Evolutionary conservation across 1,140 invertebrate genomes (phyloP), one percentile per base, ranked within the genome.

Genomic region (Eriosoma lanigerum): DNA sequence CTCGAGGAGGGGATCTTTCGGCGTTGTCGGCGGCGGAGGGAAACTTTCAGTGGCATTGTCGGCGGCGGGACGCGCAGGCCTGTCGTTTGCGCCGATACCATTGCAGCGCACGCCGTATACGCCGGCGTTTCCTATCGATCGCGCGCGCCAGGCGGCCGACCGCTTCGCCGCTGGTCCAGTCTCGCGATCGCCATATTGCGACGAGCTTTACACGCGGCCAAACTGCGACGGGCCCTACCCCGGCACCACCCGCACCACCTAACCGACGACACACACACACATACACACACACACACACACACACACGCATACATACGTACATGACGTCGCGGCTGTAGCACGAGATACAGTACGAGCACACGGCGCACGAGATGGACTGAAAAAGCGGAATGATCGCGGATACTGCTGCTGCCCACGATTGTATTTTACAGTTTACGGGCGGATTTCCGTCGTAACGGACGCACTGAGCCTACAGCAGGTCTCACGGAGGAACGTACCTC

Each of bases 131-230:
- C 72, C 52, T 76, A 60, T 76, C 66, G 66, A 76, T 76, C 73
- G 73, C 29, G 52, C 73, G 72, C 50, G 50, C 72, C 72, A 56
- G 50, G 72, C 73, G 73, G 54, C 52, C 52, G 29, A 38, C 73
- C 54, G 29, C 54, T 46, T 19, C 44, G 44, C 66, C 73, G 73
- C 54, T 44, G 72, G 72, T 76, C 72, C 72, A 76, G 73, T 76
- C 54, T 58, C 54, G 56, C 73, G 54, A 54, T 76, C 73, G 73
- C 73, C 73, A 60, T 76, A 76, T 76, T 60, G 50, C 73, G 73
- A 76, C 73, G 73, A 76, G 73, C 73, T 76, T 76, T 60, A 75
- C 72, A 38, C 72, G 72, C 26, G 50, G 72, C 32, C 70, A 58
- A 54, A 54, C 73, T 21, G 54, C 73, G 50, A 76, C 50, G 54